These are phyloP conservation scores for Drosophila ficusphila DNA, from an alignment of 1,140 invertebrate species.

Conservation along the genomic window DNA sequence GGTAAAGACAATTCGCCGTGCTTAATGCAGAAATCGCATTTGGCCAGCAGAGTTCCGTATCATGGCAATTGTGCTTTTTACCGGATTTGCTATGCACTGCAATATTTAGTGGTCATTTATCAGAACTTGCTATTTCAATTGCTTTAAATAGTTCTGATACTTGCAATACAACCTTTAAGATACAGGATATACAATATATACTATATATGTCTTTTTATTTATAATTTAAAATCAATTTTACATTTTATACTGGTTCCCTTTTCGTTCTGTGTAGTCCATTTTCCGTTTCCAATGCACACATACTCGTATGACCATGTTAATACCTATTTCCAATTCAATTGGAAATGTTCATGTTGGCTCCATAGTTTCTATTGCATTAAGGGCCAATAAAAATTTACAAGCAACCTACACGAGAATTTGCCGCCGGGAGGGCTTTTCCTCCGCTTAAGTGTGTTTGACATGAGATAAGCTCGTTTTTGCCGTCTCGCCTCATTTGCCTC, in stretches of 20 bases:
- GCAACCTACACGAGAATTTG: constrained; percentile 22
- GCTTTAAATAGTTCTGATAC: too few relatives aligned
- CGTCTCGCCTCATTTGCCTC: constrained; percentile 64
- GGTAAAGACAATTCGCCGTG: constrained; percentile 30
- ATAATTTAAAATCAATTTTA: too few relatives aligned
- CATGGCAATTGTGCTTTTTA: constrained; percentile 32
- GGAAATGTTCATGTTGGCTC: constrained; percentile 31
- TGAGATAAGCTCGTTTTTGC: constrained; percentile 68
- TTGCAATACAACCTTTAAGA: too few relatives aligned
- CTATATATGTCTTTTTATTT: too few relatives aligned
- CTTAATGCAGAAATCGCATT: constrained; percentile 53
- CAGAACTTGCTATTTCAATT: too few relatives aligned
- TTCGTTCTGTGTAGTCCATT: not conserved
- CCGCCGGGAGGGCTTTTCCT: constrained; percentile 18
- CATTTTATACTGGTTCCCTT: too few relatives aligned
- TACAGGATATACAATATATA: too few relatives aligned
- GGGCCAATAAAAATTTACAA: constrained; percentile 68
- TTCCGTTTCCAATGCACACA: constrained; percentile 12
- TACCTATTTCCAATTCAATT: constrained; percentile 71
- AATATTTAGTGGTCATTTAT: not conserved
- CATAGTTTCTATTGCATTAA: constrained; percentile 65
- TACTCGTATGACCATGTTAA: constrained; percentile 56
- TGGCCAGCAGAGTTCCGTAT: constrained; percentile 4
- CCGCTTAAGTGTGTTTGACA: constrained; percentile 71
- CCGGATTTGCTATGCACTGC: not conserved